Evolutionary conservation across 2,888 invertebrate genomes (phyloP).

Genomic region (Eupithecia exiguata): DNA sequence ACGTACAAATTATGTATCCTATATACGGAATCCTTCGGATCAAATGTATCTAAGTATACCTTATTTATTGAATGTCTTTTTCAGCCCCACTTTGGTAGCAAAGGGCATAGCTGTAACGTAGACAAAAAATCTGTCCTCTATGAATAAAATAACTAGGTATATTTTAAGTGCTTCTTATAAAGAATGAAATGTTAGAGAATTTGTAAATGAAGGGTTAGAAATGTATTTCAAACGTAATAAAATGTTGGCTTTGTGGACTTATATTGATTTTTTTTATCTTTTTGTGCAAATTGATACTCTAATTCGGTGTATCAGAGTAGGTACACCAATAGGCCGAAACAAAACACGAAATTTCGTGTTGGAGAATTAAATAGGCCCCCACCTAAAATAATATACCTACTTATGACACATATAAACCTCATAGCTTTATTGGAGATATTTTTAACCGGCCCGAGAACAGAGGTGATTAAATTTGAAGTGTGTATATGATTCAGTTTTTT

Average conservation of each 20-base stretch:
- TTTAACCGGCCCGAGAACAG: too few relatives aligned
- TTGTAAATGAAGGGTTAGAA: constrained; percentile 51
- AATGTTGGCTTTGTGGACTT: constrained; percentile 66
- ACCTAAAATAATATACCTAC: too few relatives aligned
- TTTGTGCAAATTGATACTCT: too few relatives aligned
- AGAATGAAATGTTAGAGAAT: constrained; percentile 52
- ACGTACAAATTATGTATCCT: constrained; percentile 16
- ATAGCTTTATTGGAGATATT: too few relatives aligned
- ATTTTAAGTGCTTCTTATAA: constrained; percentile 58
- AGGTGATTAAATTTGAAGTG: too few relatives aligned
- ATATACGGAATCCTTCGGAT: constrained; percentile 15
- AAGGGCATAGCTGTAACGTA: constrained; percentile 22
- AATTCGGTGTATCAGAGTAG: too few relatives aligned
- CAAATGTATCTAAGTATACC: constrained; percentile 3
- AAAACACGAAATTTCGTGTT: too few relatives aligned
- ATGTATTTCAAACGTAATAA: constrained; percentile 64
- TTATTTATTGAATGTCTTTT: constrained; percentile 29
- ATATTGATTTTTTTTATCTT: constrained; percentile 33
- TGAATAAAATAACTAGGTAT: constrained; percentile 39
- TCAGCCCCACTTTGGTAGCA: constrained; percentile 21
- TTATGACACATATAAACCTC: too few relatives aligned
- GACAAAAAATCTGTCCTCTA: constrained; percentile 36
- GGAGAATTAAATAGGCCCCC: too few relatives aligned
- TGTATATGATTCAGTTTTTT: too few relatives aligned
- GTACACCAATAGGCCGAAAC: too few relatives aligned